Conservation (phyloP, 2,888 invertebrate species). For the Cheilosia scutellata region DNA sequence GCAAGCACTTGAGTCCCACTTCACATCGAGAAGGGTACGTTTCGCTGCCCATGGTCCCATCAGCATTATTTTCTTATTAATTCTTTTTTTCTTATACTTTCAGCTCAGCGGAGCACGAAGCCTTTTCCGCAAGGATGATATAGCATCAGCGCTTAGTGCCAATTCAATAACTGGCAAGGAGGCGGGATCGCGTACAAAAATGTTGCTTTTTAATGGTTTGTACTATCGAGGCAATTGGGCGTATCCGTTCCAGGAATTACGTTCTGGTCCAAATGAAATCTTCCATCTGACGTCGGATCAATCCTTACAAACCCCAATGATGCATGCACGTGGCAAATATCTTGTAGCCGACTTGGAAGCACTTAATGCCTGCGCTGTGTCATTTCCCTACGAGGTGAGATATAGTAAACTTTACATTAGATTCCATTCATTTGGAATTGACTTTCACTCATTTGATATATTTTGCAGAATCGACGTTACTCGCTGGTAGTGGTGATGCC, state of each 20-base stretch:
- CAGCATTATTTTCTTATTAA: constrained; percentile 25
- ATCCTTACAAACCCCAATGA: constrained; percentile 88
- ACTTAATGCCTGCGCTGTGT: constrained; percentile 88
- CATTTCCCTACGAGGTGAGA: constrained; percentile 90
- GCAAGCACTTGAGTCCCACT: constrained; percentile 86
- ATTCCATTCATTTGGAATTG: not conserved
- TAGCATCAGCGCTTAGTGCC: constrained; percentile 86
- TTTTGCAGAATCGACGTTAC: constrained; percentile 86
- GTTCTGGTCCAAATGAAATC: constrained; percentile 84
- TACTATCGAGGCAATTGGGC: constrained; percentile 93
- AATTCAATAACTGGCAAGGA: constrained; percentile 86
- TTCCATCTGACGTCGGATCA: constrained; percentile 87
- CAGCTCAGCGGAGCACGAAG: constrained; percentile 84
- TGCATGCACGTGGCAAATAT: constrained; percentile 88
- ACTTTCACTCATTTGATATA: constrained; percentile 6
- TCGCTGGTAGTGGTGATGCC: constrained; percentile 86
- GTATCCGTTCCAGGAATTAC: constrained; percentile 86
- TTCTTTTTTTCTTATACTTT: constrained; percentile 47
- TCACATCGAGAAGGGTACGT: constrained; percentile 80
- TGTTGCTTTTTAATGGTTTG: constrained; percentile 90
- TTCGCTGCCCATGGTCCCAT: constrained; percentile 41
- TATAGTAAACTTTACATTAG: not conserved
- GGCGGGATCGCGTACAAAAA: constrained; percentile 84
- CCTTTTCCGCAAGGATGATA: constrained; percentile 85
- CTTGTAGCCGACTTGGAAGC: constrained; percentile 87